phyloP scores from a whole-genome alignment of 2,797 vertebrate species.

The Lateolabrax maculatus region DNA sequence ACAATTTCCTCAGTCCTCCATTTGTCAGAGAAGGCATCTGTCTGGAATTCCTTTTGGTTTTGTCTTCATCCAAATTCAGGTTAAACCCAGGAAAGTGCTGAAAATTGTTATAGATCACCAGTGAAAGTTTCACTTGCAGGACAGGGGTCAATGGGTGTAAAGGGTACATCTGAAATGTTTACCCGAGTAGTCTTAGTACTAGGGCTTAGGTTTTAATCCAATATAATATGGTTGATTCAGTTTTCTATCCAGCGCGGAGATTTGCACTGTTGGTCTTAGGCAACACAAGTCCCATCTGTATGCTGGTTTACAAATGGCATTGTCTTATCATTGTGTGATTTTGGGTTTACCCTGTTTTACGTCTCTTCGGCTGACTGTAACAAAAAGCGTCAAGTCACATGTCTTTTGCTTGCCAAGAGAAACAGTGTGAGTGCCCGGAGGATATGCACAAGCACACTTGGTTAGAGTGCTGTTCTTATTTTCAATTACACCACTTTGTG shows the following conservation, averaged over 20 bases:
- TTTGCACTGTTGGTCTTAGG: slow-evolving; percentile 11
- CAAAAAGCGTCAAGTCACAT: slow-evolving; percentile 35
- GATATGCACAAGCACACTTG: slow-evolving; percentile 26
- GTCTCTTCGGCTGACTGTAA: slow-evolving; percentile 35
- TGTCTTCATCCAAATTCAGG: slow-evolving; percentile 14
- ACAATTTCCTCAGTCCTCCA: not conserved
- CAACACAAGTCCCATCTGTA: slow-evolving; percentile 9
- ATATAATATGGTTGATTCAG: slow-evolving; percentile 49
- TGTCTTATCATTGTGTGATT: slow-evolving; percentile 33
- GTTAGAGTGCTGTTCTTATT: slow-evolving; percentile 26
- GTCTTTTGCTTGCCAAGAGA: slow-evolving; percentile 47
- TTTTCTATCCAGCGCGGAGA: slow-evolving; percentile 15
- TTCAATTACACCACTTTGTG: slow-evolving; percentile 31
- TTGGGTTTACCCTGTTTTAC: slow-evolving; percentile 25
- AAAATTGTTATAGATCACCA: not conserved
- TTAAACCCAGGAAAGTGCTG: slow-evolving; percentile 5
- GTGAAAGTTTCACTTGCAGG: slow-evolving; percentile 9
- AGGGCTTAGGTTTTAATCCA: slow-evolving; percentile 64
- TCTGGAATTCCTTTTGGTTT: slow-evolving; percentile 28
- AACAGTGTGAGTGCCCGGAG: slow-evolving; percentile 26
- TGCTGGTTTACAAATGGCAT: slow-evolving; percentile 10
- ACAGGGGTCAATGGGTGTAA: slow-evolving; percentile 10
- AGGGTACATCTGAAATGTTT: slow-evolving; percentile 16
- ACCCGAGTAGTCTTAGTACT: slow-evolving; percentile 8
- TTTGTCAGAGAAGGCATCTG: slow-evolving; percentile 37